phyloP scores from a whole-genome alignment of 2,888 invertebrate genomes.

The Spodoptera exigua region DNA sequence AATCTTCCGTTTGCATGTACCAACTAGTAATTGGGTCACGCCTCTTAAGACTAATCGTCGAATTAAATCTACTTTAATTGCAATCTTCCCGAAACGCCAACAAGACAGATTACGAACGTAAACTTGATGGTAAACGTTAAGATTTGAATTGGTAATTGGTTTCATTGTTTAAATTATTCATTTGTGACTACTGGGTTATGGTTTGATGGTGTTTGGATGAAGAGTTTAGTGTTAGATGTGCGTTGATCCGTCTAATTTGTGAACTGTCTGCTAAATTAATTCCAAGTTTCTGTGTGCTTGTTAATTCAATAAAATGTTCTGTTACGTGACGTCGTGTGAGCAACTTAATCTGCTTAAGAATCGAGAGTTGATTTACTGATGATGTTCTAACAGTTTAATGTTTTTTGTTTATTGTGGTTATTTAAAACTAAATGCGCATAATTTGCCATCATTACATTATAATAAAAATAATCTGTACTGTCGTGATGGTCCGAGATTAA shows the following conservation, averaged over 20 bases:
- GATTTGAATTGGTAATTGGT: constrained; percentile 59
- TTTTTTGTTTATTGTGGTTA: no score
- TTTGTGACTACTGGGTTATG: constrained; percentile 46
- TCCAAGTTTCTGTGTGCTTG: no score
- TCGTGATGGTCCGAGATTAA: no score
- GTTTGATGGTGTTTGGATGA: constrained; percentile 42
- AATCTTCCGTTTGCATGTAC: constrained; percentile 41
- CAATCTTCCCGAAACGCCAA: constrained; percentile 48
- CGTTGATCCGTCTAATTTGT: constrained; percentile 23
- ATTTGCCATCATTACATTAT: no score
- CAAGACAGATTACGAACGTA: constrained; percentile 59
- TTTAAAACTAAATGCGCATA: no score
- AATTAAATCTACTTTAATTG: constrained; percentile 58
- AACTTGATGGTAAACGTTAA: constrained; percentile 48
- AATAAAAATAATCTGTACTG: no score
- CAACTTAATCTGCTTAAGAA: no score
- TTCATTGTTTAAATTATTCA: constrained; percentile 51
- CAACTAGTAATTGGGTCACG: constrained; percentile 49
- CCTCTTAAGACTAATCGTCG: constrained; percentile 51
- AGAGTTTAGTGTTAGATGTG: constrained; percentile 23
- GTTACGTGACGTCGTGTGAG: no score
- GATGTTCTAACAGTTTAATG: no score
- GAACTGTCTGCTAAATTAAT: constrained; percentile 17
- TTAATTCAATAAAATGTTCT: no score
- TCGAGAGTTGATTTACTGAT: no score